phyloP scores from a whole-genome alignment of 2,797 vertebrate species.

The Intellagama lesueurii region DNA sequence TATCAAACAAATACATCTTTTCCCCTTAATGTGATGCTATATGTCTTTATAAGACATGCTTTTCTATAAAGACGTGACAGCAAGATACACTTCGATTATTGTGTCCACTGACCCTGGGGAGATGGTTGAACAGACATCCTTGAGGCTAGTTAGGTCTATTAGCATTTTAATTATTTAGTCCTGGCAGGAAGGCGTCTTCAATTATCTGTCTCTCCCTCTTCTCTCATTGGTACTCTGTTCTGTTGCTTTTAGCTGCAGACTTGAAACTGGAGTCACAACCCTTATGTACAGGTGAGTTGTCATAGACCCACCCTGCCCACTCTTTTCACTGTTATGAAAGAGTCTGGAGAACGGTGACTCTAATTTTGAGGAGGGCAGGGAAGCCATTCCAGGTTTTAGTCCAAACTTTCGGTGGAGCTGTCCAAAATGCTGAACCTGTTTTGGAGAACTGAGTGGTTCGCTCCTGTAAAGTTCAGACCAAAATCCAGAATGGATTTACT shows the following conservation, averaged over 20 bases:
- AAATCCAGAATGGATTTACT: no score
- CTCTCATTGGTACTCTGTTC: neutral
- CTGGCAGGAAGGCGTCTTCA: slow-evolving; percentile 26
- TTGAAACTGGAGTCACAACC: slow-evolving; percentile 40
- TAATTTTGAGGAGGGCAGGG: no score
- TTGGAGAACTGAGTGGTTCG: no score
- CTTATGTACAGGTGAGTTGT: neutral
- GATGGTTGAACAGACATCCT: slow-evolving; percentile 41
- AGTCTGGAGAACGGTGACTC: neutral
- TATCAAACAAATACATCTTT: neutral
- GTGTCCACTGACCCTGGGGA: slow-evolving; percentile 42
- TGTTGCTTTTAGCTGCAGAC: slow-evolving; percentile 10
- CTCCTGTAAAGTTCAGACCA: no score
- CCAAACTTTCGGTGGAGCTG: no score
- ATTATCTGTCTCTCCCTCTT: neutral
- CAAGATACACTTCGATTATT: slow-evolving; percentile 35
- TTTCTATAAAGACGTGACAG: slow-evolving; percentile 2
- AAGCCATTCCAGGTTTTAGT: no score
- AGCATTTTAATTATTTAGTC: slow-evolving; percentile 42
- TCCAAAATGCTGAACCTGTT: no score
- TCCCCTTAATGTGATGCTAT: neutral
- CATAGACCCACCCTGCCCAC: slow-evolving; percentile 11
- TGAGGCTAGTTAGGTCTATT: slow-evolving; percentile 38
- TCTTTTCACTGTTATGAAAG: neutral
- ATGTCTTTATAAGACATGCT: slow-evolving; percentile 37